A percentile compares a stretch with the other conserved stretches of the same genome.
Conservation (phyloP, 1,140 invertebrate genomes). For the Teleopsis dalmanni region DNA sequence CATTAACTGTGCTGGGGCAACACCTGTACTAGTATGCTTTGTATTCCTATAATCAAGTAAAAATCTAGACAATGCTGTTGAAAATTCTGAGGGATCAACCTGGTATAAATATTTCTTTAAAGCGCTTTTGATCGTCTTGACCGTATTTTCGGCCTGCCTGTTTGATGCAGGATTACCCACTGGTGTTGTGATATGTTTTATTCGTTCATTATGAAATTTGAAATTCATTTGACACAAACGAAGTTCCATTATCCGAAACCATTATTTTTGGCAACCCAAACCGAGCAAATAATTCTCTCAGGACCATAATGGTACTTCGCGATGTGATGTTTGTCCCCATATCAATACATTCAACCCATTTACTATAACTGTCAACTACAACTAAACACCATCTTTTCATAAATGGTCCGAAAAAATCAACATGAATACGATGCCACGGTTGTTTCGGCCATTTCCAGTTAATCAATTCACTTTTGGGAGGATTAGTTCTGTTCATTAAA, state of each 20-base stretch:
- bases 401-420: conserved; percentile 8
- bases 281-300: background rate
- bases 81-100: too few species aligned
- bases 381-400: conserved; percentile 3
- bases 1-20: too few species aligned
- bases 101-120: too few species aligned
- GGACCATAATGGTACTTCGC: background rate
- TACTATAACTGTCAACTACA: conserved; percentile 4
- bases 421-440: conserved; percentile 18
- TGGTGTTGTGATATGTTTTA: too few species aligned
- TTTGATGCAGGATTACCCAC: too few species aligned
- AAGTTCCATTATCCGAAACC: conserved; percentile 1
- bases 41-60: too few species aligned
- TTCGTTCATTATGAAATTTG: too few species aligned
- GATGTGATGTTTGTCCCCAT: too few species aligned
- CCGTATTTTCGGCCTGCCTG: too few species aligned
- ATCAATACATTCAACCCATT: conserved; percentile 1
- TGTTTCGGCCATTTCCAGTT: conserved; percentile 4
- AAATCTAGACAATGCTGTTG: too few species aligned
- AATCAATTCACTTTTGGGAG: background rate
- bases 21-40: too few species aligned
- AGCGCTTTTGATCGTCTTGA: too few species aligned
- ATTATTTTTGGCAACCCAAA: background rate
- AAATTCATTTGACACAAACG: conserved; percentile 1
- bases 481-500: background rate